Evolutionary conservation across 1,140 invertebrate genomes (phyloP), one percentile per base, ranked within the genome.

Genomic region (Drosophila insularis): DNA sequence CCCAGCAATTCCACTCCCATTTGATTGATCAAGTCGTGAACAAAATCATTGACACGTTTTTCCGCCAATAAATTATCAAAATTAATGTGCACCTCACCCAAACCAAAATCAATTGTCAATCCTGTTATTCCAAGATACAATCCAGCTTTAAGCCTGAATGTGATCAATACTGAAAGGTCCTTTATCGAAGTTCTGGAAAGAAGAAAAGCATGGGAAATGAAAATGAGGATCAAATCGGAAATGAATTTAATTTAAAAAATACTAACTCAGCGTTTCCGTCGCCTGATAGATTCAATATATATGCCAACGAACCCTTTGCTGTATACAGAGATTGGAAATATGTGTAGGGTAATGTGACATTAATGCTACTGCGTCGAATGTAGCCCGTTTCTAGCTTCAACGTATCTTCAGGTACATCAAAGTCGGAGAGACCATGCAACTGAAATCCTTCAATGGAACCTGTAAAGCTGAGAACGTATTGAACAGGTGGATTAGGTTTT

Each of bases 211-310:
- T 13, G 13, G 19, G 46, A 60, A 66, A 13, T 37, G 27, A 5
- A 60, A 66, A 13, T 37, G 27, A 5, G 23, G 23, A 6, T 37
- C 2, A 13, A 13, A 37, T 13, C 1, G 11, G 11, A 37, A 13
- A 13, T 0, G 1, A 32, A 2, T 40, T 43, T 10, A 14, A 43
- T 19, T 2, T 2, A 1, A 50, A 8, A 65, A 14, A 53, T 35
- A 27, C 90, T 77, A 75, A 91, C 90, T 90, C 78, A 11, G 78
- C 90, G 68, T 81, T 76, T 10, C 90, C 90, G 59, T 91, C 86
- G 3, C 90, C 90, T 5, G 80, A 71, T 13, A 91, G 27, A 59
- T 91, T 90, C 0, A 91, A 7, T 32, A 91, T 80, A 62, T 90
- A 89, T 2, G 73, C 90, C 37, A 91, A 32, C 1, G 86, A 90